Evolutionary conservation across 2,797 vertebrate genomes (phyloP).

Genomic region (Crossoptilon crossoptilon): DNA sequence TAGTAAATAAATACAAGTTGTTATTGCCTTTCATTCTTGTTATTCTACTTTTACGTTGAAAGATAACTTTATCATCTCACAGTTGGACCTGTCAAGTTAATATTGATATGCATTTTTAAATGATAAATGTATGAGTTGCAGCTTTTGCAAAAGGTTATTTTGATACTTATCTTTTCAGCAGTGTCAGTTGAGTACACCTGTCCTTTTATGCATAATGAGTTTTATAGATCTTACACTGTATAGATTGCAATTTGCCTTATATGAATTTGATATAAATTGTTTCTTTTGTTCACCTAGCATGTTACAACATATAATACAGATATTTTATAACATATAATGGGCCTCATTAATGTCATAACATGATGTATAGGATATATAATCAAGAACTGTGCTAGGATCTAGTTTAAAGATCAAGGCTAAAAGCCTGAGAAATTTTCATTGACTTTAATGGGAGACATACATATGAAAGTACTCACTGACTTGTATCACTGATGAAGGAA

Average conservation of each 20-base stretch:
- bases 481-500: neutral
- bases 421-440: neutral
- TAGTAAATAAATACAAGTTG: conserved; percentile 16
- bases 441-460: neutral
- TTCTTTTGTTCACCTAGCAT: conserved; percentile 13
- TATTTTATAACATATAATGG: neutral
- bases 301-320: neutral
- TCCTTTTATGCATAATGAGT: neutral
- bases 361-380: neutral
- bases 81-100: conserved; percentile 12
- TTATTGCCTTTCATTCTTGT: neutral
- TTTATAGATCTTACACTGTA: neutral
- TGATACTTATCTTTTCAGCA: neutral
- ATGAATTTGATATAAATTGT: neutral
- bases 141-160: neutral
- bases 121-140: neutral
- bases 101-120: neutral
- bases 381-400: conserved; percentile 21
- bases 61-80: neutral
- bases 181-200: neutral
- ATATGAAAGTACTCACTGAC: neutral
- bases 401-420: neutral
- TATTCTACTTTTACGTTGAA: conserved; percentile 1
- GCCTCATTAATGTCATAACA: neutral
- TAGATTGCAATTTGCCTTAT: neutral